Base-by-base conservation (phyloP, 2,797 vertebrate genomes). In the Sebastolobus altivelis region DNA sequence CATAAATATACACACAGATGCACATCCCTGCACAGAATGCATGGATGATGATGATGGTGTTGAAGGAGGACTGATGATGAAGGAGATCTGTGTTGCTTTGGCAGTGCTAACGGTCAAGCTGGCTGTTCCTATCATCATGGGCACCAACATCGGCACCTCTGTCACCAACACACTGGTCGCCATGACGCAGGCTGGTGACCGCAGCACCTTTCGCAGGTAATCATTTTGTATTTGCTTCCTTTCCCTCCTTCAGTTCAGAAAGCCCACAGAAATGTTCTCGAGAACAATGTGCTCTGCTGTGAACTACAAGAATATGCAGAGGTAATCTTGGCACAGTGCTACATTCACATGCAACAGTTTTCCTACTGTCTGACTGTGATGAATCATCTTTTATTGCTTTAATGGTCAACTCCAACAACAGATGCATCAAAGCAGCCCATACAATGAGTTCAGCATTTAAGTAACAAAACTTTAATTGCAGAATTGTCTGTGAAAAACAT, bases 101-200 rank as follows among this genome's bases (percentile, higher is more conserved):
- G 29, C 91, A 99, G 98, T 99, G 88, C 73, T 99, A n/a, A 93
- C 94, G 0, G 98, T 99, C 65, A 91, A 83, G 75, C 80, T 96
- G 18, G 98, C 97, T 14, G 96, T 99, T 82, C 98, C 98, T 22
- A 97, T 99, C 78, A 97, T 99, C 82, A 99, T 99, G 98, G 98
- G 98, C 27, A 98, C 98, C 86, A 99, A 99, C 88, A 98, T 99
- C 5, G 98, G 98, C 49, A 99, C 98, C n/a, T 99, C 98, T 0
- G 96, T 99, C 81, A 99, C 98, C 80, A 99, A 99, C 91, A 99
- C 98, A 0, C 86, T 99, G 0, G 98, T 99, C 25, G 98, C 98
- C 0, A 96, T 99, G 89, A 98, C 97, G 77, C 98, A 99, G 90
- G 97, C 96, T 2, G 97, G 97, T 6, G 97, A 99, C 81, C 95